phyloP scores from a whole-genome alignment of 2,797 vertebrate genomes.

The Yasuhikotakia modesta region DNA sequence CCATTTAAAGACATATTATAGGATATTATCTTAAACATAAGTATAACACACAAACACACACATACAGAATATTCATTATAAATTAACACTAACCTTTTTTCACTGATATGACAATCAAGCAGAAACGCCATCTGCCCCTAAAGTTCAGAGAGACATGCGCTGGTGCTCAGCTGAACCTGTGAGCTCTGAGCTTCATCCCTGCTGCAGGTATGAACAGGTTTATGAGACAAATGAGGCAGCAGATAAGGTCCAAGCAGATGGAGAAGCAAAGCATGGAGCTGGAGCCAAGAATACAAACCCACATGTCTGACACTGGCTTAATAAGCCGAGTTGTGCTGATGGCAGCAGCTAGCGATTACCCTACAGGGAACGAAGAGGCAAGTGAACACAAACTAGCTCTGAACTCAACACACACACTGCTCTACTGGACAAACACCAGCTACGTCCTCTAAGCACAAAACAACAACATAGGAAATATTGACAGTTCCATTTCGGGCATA shows the following conservation, averaged over 20 bases:
- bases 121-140: background rate
- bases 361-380: constrained; percentile 23
- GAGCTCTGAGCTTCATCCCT: constrained; percentile 15
- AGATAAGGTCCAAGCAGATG: constrained; percentile 37
- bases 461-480: constrained; percentile 21
- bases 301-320: constrained; percentile 45
- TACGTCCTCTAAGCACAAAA: constrained; percentile 18
- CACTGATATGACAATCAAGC: background rate
- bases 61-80: no score
- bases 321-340: constrained; percentile 48
- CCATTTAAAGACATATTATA: no score
- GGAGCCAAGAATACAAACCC: constrained; percentile 43
- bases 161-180: background rate
- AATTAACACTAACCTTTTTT: background rate
- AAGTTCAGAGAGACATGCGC: background rate
- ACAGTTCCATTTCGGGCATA: constrained; percentile 7
- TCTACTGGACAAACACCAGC: constrained; percentile 34
- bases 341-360: constrained; percentile 47
- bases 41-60: no score
- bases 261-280: constrained; percentile 31
- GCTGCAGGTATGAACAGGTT: constrained; percentile 34
- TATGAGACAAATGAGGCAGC: constrained; percentile 31
- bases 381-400: constrained; percentile 43
- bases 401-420: constrained; percentile 39
- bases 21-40: no score